phyloP scores from a whole-genome alignment of 1,140 invertebrate genomes.

The Chelonus insularis region DNA sequence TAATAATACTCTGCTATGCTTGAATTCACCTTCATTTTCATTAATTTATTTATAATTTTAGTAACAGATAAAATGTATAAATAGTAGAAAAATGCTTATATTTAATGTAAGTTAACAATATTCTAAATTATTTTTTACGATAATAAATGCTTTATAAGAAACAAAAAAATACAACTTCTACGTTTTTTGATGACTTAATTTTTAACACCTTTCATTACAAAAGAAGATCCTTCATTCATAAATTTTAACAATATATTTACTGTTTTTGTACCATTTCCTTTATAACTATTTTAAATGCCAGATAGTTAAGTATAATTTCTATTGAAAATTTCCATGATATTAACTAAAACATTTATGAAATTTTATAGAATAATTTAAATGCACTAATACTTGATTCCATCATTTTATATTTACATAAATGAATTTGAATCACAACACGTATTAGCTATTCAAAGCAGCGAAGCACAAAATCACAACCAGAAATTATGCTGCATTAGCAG shows the following conservation, averaged over 20 bases:
- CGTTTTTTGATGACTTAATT: constrained; percentile 98
- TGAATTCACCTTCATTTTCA: constrained; percentile 79
- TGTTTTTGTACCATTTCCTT: constrained; percentile 94
- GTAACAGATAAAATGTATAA: constrained; percentile 87
- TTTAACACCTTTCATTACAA: constrained; percentile 99
- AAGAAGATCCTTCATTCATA: constrained; percentile 94
- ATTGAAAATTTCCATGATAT: constrained; percentile 22
- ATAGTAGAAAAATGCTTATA: too few relatives aligned
- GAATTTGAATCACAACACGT: constrained; percentile 86
- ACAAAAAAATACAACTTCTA: too few relatives aligned
- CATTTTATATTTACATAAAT: constrained; percentile 84
- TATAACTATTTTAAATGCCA: constrained; percentile 72
- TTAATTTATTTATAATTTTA: constrained; percentile 87
- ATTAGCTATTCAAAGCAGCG: too few relatives aligned
- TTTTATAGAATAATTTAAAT: constrained; percentile 42
- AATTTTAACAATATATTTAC: constrained; percentile 98
- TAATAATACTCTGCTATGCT: constrained; percentile 88
- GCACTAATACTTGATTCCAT: constrained; percentile 72
- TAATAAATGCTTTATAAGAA: too few relatives aligned
- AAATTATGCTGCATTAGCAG: too few relatives aligned
- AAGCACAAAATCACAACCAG: too few relatives aligned
- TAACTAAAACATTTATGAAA: constrained; percentile 36
- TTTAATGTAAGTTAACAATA: too few relatives aligned
- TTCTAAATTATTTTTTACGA: too few relatives aligned
- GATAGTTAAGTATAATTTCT: constrained; percentile 83